Base-by-base conservation (phyloP, 2,888 invertebrate species). In the Metopia argyrocephala region DNA sequence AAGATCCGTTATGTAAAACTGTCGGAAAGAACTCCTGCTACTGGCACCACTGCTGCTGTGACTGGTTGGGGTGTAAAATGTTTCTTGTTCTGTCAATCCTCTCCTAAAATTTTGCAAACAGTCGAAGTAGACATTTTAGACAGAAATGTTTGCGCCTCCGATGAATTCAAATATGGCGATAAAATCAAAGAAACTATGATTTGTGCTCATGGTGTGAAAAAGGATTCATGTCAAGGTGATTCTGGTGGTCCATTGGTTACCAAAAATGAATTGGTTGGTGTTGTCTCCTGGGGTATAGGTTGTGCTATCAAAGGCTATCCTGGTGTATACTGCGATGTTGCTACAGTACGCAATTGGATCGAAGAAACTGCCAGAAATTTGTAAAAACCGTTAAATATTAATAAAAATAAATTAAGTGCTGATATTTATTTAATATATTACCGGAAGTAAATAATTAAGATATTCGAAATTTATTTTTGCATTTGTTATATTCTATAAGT, bases 181-280 rank as follows among this genome's bases (percentile, higher is more conserved):
- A 31, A 81, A 27, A 82, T 86, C 5, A 46, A 48, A 31, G 76
- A 84, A 0, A 84, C 85, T n/a, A 90, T 89, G 87, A 80, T 87
- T 7, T 90, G 89, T 52, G 90, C 87, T 27, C 62, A 78, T 46
- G 83, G 80, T 48, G 85, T 84, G 46, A 76, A 85, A 2, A 88
- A 87, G 84, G 89, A 89, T 78, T 87, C 89, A 62, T 90, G 90
- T 83, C 89, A 89, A 82, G 90, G 90, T 78, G 90, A 91, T 76
- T 89, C 89, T 2, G 91, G 91, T 80, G 91, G 91, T 21, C 91
- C 91, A 64, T 69, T 89, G 82, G 87, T 87, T 3, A 69, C 86
- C 31, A 50, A 82, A 2, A 68, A 76, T 5, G 5, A 85, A 66
- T 84, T 87, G 3, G 85, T 88, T 3, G 90, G 91, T 56, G 57